Evolutionary conservation across 1,140 invertebrate genomes (phyloP).

Genomic region (Polypedilum vanderplanki): DNA sequence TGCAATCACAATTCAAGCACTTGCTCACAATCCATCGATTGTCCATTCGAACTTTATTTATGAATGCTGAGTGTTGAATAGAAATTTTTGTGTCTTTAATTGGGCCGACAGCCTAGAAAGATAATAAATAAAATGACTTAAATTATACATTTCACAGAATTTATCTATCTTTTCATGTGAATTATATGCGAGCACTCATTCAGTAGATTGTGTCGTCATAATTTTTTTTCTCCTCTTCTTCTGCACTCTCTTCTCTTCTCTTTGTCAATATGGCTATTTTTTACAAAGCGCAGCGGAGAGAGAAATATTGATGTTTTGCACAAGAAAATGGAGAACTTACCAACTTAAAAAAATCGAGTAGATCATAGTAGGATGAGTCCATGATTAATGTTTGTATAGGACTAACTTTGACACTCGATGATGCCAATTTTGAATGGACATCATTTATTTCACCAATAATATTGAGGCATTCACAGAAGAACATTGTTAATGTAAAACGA

Average conservation of each 20-base stretch:
- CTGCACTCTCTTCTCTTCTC: neutral
- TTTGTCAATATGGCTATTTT: slow-evolving; percentile 13
- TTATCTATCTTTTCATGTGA: neutral
- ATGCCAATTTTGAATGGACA: neutral
- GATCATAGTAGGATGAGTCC: neutral
- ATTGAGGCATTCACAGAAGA: neutral
- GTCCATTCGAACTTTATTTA: neutral
- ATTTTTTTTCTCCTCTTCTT: neutral
- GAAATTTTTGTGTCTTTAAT: neutral
- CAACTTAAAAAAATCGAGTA: slow-evolving; percentile 1
- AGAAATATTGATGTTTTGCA: too few relatives aligned
- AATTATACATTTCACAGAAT: neutral
- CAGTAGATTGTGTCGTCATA: neutral
- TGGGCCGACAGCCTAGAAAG: neutral
- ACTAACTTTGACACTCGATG: neutral
- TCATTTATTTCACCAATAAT: neutral
- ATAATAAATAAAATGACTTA: neutral
- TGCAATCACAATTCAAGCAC: slow-evolving; percentile 8
- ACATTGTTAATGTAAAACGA: neutral
- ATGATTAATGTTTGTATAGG: neutral
- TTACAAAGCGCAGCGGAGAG: neutral
- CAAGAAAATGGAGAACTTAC: neutral
- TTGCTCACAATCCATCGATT: neutral
- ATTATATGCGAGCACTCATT: neutral
- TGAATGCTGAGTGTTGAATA: neutral